Base-by-base conservation (phyloP, 1,140 invertebrate genomes). In the Meloidogyne chitwoodi region DNA sequence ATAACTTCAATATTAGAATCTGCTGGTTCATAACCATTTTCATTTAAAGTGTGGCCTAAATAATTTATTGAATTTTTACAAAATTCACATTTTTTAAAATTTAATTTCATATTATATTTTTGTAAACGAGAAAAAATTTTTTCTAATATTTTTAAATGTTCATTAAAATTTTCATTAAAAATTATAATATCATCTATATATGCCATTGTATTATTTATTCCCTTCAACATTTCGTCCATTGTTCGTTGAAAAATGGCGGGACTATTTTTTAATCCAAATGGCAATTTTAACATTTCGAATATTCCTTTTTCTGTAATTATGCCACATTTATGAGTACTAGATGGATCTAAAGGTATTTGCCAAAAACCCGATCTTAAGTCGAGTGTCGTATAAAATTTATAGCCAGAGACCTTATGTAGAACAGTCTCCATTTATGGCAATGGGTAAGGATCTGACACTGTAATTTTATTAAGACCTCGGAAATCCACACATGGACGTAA, bases 281-380 rank as follows among this genome's bases (percentile, higher is more conserved):
- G 65, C 24, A 67, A 8, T 38, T 67, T 67, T 67, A 19, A 31
- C 65, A 67, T 67, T 4, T 29, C 38, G 65, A 31, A 67, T 2
- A 67, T 38, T 19, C 65, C 65, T 24, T 67, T 67, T 67, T 67
- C 65, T 16, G 65, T 67, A n/a, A 67, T 67, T n/a, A 67, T 67
- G 2, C 65, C 65, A 24, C 65, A 67, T 67, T 67, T 67, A 24
- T 67, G 22, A 16, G 65, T 2, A 8, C 27, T 67, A 0, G 16
- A 2, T 67, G 29, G 19, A 6, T 67, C 65, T 19, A 67, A 38
- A 16, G 65, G 65, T 16, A 67, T 67, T 67, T 67, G 65, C 65
- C 65, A 67, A 67, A 67, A 67, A 8, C 65, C 65, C 2, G 65
- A 34, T 34, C 34, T 3, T 3, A 34, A 10, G 10, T 34, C 34